Evolutionary conservation across 2,888 invertebrate species (phyloP).

Genomic region (Brachypalpus laphriformis): DNA sequence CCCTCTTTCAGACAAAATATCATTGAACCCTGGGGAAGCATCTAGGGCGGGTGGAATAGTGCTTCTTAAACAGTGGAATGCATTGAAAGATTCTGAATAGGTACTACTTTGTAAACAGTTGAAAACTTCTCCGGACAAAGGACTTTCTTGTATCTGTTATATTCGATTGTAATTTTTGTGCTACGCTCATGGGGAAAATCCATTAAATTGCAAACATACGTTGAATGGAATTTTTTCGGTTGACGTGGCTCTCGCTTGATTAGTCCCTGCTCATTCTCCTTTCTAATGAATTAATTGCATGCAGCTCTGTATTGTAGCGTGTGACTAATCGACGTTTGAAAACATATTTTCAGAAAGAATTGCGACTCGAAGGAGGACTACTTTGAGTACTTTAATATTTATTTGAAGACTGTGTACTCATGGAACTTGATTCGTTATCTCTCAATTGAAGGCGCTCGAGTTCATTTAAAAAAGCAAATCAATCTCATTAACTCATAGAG

Average conservation of each 20-base stretch:
- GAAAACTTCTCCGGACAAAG: not conserved
- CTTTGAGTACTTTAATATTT: not conserved
- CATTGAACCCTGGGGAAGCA: not conserved
- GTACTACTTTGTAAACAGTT: not conserved
- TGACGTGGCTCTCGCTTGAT: not conserved
- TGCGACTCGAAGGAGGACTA: not conserved
- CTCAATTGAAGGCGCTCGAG: too few species aligned
- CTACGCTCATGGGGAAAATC: not conserved
- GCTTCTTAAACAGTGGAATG: not conserved
- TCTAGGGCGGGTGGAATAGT: too few species aligned
- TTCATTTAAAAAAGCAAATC: too few species aligned
- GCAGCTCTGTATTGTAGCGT: not conserved
- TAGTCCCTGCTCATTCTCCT: not conserved
- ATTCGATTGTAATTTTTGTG: not conserved
- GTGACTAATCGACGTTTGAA: not conserved
- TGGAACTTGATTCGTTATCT: not conserved
- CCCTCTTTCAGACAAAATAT: not conserved
- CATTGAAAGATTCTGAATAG: not conserved
- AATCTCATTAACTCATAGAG: too few species aligned
- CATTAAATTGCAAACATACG: not conserved
- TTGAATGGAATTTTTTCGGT: not conserved
- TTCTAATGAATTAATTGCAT: slow-evolving; percentile 11
- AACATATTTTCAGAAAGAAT: not conserved
- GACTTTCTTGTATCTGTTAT: not conserved
- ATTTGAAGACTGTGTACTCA: not conserved